Conservation (phyloP, 2,797 vertebrate species). For the Diplodus sargus region DNA sequence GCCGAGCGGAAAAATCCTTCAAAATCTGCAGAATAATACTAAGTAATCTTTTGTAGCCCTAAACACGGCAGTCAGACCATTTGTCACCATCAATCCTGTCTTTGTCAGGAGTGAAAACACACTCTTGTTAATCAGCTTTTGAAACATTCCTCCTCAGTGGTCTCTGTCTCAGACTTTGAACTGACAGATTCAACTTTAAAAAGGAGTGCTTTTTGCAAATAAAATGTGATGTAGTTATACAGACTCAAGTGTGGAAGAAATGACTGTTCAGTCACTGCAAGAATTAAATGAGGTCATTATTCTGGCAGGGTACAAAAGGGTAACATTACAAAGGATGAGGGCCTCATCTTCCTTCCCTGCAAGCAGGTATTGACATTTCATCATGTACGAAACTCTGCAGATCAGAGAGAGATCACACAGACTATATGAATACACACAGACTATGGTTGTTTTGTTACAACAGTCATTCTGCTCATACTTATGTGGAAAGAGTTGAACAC, state of each 20-base stretch:
- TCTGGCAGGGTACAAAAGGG: constrained; percentile 17
- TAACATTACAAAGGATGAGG: constrained; percentile 17
- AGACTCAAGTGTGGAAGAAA: not conserved
- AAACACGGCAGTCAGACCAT: constrained; percentile 52
- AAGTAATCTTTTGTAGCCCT: constrained; percentile 67
- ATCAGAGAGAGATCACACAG: constrained; percentile 11
- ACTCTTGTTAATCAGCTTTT: constrained; percentile 59
- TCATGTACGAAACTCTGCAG: constrained; percentile 7
- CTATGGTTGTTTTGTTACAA: no score
- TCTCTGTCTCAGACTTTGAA: constrained; percentile 20
- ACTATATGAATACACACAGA: not conserved
- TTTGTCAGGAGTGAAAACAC: constrained; percentile 69
- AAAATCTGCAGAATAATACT: constrained; percentile 44
- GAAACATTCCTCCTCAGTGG: constrained; percentile 48
- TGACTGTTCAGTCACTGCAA: not conserved
- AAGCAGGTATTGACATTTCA: constrained; percentile 13
- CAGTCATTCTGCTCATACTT: not conserved
- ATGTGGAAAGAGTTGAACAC: not conserved
- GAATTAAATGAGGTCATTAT: not conserved
- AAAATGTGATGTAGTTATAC: not conserved
- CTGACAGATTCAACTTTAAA: constrained; percentile 4
- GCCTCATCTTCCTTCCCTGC: not conserved
- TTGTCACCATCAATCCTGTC: constrained; percentile 56
- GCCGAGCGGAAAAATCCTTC: constrained; percentile 29
- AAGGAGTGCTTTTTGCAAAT: not conserved